These are phyloP conservation scores for Rhynchophorus ferrugineus DNA, from an alignment of 1,140 invertebrate species.

Conservation along the genomic window DNA sequence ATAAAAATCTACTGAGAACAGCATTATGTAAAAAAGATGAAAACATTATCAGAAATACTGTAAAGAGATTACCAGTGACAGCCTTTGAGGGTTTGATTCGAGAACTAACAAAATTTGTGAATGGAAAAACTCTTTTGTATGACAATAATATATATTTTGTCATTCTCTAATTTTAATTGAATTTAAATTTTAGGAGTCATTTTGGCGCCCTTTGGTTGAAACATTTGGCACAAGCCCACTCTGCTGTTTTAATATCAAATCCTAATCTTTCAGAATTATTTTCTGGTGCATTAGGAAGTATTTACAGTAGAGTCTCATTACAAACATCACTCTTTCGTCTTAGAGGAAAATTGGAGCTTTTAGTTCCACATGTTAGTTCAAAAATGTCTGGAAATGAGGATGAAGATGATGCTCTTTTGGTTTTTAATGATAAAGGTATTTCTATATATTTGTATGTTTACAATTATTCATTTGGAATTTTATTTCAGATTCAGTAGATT, in stretches of 20 bases:
- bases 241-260: conserved; percentile 54
- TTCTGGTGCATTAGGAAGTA: conserved; percentile 50
- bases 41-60: conserved; percentile 51
- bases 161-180: conserved; percentile 8
- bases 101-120: conserved; percentile 52
- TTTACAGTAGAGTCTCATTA: conserved; percentile 49
- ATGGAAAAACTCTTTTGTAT: conserved; percentile 54
- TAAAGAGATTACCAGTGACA: conserved; percentile 54
- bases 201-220: conserved; percentile 55
- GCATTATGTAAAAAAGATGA: conserved; percentile 51
- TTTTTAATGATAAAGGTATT: conserved; percentile 52
- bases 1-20: conserved; percentile 52
- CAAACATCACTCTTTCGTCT: conserved; percentile 49
- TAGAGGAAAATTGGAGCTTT: conserved; percentile 49
- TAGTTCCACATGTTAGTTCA: conserved; percentile 49
- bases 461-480: conserved; percentile 11
- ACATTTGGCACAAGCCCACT: conserved; percentile 50
- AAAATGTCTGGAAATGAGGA: conserved; percentile 37
- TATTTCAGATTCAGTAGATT: conserved; percentile 28
- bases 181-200: conserved; percentile 47
- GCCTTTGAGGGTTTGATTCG: conserved; percentile 52
- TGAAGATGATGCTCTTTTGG: conserved; percentile 44
- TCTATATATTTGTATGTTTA: background rate
- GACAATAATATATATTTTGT: conserved; percentile 24
- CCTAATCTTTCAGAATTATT: conserved; percentile 48